phyloP scores from a whole-genome alignment of 2,113 vertebrate genomes.

The Ceuthmochares aereus region DNA sequence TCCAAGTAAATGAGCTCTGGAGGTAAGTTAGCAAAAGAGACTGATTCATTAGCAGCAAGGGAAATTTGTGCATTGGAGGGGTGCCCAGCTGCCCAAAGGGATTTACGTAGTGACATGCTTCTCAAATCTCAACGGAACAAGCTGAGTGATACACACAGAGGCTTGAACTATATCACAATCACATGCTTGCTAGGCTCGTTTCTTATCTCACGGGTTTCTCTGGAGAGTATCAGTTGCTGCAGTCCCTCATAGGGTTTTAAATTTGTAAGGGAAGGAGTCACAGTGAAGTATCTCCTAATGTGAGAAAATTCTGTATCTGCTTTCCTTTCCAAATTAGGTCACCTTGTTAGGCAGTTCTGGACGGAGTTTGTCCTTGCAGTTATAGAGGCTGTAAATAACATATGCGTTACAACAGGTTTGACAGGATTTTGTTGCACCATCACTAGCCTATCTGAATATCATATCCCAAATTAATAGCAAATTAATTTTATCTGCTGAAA shows the following conservation, averaged over 20 bases:
- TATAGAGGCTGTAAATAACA: constrained; percentile 34
- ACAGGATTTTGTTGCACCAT: constrained; percentile 30
- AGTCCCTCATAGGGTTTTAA: constrained; percentile 15
- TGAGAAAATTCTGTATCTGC: constrained; percentile 42
- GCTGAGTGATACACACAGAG: constrained; percentile 22
- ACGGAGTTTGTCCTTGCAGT: constrained; percentile 10
- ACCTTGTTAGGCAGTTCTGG: constrained; percentile 48
- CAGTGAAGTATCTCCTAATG: constrained; percentile 21
- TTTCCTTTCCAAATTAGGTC: constrained; percentile 64
- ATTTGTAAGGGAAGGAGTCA: constrained; percentile 36
- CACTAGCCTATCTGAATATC: not conserved
- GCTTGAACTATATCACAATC: constrained; percentile 59
- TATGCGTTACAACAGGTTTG: constrained; percentile 25
- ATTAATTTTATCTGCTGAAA: constrained; percentile 57
- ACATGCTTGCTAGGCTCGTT: constrained; percentile 53
- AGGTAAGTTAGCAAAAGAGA: constrained; percentile 72
- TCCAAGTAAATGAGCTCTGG: constrained; percentile 75
- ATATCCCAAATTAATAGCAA: constrained; percentile 41
- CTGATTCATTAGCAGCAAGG: constrained; percentile 72
- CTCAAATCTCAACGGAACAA: constrained; percentile 45
- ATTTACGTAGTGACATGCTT: constrained; percentile 53
- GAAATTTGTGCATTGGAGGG: constrained; percentile 61
- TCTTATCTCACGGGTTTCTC: constrained; percentile 60
- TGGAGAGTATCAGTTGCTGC: constrained; percentile 55
- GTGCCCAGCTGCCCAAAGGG: constrained; percentile 64